Percentiles rank a stretch among this genome's conserved stretches.
These are phyloP conservation scores for Phallusia fumigata DNA, from an alignment of 23 tunicate genomes.

Conservation along the genomic window DNA sequence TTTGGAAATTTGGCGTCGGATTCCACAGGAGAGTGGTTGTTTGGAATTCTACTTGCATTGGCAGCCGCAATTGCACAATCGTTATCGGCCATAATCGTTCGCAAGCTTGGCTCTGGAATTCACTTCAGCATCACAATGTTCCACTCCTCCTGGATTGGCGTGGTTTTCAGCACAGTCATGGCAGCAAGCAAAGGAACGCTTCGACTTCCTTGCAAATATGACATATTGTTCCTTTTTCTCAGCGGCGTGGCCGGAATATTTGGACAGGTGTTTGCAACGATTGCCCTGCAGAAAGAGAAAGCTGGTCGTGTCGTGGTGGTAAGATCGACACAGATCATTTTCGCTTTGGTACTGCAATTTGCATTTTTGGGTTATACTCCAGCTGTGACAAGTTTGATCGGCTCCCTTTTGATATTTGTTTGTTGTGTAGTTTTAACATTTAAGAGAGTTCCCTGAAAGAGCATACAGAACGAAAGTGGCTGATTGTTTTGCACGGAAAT, in stretches of 20 bases:
- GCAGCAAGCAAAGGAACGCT: background rate
- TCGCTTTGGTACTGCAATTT: background rate
- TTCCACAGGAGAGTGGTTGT: background rate
- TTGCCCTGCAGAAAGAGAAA: conserved; percentile 4
- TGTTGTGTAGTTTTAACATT: background rate
- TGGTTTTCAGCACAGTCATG: background rate
- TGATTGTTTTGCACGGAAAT: too few species aligned
- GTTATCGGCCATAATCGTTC: background rate
- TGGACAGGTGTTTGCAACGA: background rate
- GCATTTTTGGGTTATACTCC: background rate
- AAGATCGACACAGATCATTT: background rate
- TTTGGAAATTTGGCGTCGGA: background rate
- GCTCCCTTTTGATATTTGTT: background rate
- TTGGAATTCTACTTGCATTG: background rate
- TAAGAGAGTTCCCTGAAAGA: too few species aligned
- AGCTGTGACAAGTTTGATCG: background rate
- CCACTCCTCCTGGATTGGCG: background rate
- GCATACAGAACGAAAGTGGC: too few species aligned
- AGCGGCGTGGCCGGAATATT: background rate
- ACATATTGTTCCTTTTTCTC: background rate
- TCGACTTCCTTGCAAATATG: background rate
- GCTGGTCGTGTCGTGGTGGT: background rate
- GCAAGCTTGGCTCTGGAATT: background rate
- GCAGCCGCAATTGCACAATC: background rate
- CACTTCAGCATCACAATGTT: conserved; percentile 10